Evolutionary conservation across 2,888 invertebrate genomes (phyloP).

Genomic region (Cremastobaeus sp.): DNA sequence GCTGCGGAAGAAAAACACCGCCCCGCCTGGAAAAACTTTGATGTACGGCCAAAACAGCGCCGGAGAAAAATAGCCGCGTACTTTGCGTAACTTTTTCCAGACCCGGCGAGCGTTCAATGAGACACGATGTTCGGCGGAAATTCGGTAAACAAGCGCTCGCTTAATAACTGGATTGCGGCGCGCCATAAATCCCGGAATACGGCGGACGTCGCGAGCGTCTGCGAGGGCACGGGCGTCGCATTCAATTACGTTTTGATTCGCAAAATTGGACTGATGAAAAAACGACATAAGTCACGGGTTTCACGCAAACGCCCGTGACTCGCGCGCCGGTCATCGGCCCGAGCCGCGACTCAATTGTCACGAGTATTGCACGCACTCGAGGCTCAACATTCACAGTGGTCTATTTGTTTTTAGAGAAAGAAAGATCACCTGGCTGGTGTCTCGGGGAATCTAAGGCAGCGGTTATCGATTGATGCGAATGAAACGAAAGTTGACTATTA

Average conservation of each 20-base stretch:
- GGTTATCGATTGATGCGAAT: conserved; percentile 43
- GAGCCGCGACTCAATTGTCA: too few species aligned
- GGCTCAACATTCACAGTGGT: conserved; percentile 2
- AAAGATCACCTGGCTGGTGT: conserved; percentile 37
- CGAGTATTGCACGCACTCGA: too few species aligned
- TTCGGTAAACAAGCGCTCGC: too few species aligned
- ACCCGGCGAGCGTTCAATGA: background rate
- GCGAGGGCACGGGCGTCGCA: background rate
- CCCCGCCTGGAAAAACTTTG: conserved; percentile 15
- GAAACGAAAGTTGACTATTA: conserved; percentile 57
- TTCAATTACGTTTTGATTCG: conserved; percentile 22
- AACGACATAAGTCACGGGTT: conserved; percentile 38
- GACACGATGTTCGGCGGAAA: background rate
- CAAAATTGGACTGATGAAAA: conserved; percentile 41
- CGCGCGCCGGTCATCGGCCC: too few species aligned
- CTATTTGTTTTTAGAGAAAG: conserved; percentile 21
- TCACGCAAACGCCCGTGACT: too few species aligned
- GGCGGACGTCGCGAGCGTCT: conserved; percentile 3
- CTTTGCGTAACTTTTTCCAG: background rate
- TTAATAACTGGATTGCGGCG: conserved; percentile 10
- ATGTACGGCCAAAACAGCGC: conserved; percentile 12
- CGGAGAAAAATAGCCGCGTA: conserved; percentile 15
- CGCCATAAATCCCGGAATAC: conserved; percentile 20
- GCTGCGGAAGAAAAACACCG: conserved; percentile 69
- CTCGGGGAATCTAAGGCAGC: conserved; percentile 17